Percentiles rank a stretch among this genome's conserved stretches.
These are phyloP conservation scores for Teleopsis dalmanni DNA, from an alignment of 1,140 invertebrate species.

Conservation along the genomic window DNA sequence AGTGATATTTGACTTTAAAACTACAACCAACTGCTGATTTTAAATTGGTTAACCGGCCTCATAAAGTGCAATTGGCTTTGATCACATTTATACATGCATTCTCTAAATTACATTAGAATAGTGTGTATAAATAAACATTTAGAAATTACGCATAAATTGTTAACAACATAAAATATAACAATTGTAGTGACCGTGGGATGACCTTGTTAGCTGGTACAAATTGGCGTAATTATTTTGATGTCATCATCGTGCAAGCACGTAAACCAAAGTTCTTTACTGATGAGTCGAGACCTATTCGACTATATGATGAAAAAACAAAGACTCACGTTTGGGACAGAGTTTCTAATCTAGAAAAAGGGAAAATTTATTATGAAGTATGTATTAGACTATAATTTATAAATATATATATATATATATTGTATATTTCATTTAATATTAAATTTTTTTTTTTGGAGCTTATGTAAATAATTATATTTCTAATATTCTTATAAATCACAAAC, in stretches of 20 bases:
- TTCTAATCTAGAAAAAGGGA: conserved; percentile 74
- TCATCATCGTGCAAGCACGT: conserved; percentile 88
- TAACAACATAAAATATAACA: too few relatives aligned
- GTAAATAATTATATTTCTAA: not conserved
- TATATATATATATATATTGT: not conserved
- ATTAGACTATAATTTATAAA: conserved; percentile 9
- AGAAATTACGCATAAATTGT: too few relatives aligned
- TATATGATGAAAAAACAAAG: conserved; percentile 74
- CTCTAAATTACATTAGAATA: too few relatives aligned
- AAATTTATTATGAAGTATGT: conserved; percentile 87
- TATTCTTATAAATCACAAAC: not conserved
- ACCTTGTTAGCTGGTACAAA: conserved; percentile 77
- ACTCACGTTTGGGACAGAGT: conserved; percentile 89
- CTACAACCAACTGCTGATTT: too few relatives aligned
- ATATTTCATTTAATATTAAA: not conserved
- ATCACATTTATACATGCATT: too few relatives aligned
- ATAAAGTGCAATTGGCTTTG: too few relatives aligned
- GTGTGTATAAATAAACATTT: too few relatives aligned
- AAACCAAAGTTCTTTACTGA: conserved; percentile 97
- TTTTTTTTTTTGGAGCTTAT: too few relatives aligned
- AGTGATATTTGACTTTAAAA: too few relatives aligned
- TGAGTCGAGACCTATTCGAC: conserved; percentile 77
- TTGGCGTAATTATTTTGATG: conserved; percentile 89
- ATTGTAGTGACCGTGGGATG: conserved; percentile 91
- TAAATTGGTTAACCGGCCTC: too few relatives aligned